Percentiles rank a stretch among this genome's conserved stretches.
These are phyloP conservation scores for Lithophane semibrunnea DNA, from an alignment of 2,888 invertebrate genomes.

Conservation along the genomic window DNA sequence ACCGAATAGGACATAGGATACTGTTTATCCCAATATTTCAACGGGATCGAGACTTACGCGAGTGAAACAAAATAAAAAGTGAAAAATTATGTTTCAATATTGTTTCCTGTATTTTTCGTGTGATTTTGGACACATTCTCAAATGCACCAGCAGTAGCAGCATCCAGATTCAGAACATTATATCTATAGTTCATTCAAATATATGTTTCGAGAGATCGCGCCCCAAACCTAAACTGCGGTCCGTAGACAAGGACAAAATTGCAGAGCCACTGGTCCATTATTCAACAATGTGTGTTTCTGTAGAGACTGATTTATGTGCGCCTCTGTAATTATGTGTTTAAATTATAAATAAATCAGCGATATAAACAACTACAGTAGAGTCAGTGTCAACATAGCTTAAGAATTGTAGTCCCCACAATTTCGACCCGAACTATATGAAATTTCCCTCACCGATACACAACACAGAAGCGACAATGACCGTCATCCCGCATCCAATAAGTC, in stretches of 20 bases:
- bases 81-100: too few relatives aligned
- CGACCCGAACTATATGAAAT: background rate
- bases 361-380: background rate
- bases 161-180: background rate
- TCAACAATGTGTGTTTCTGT: background rate
- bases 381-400: background rate
- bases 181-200: background rate
- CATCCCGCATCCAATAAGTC: constrained; percentile 49
- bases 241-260: background rate
- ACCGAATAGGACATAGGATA: too few relatives aligned
- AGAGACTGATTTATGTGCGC: background rate
- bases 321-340: background rate
- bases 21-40: too few relatives aligned
- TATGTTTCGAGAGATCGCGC: background rate
- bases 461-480: constrained; percentile 18
- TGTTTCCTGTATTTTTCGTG: too few relatives aligned
- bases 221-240: background rate
- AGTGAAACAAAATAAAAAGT: too few relatives aligned
- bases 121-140: background rate
- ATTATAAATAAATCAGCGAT: background rate
- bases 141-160: background rate
- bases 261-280: background rate
- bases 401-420: background rate
- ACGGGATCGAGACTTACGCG: too few relatives aligned
- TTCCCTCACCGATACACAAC: background rate